Evolutionary conservation across 2,113 vertebrate species (phyloP).

Genomic region (Carlito syrichta): DNA sequence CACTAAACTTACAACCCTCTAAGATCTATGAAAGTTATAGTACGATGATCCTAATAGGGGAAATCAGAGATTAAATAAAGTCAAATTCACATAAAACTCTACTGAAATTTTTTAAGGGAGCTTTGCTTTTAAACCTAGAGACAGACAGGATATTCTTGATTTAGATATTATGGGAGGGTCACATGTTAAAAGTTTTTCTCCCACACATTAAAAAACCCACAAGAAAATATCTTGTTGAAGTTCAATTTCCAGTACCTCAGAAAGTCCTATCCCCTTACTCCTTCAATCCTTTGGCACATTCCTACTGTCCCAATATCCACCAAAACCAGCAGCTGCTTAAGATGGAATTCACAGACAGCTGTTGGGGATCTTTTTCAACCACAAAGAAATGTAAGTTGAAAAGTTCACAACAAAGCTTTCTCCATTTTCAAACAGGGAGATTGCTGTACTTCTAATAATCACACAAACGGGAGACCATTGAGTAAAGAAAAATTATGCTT

Average conservation of each 20-base stretch:
- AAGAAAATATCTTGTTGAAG: constrained; percentile 52
- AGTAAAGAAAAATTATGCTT: neutral
- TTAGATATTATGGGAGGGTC: constrained; percentile 48
- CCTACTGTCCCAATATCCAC: neutral
- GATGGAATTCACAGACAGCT: constrained; percentile 61
- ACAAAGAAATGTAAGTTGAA: constrained; percentile 63
- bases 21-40: neutral
- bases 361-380: constrained; percentile 56
- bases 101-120: neutral
- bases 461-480: neutral
- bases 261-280: constrained; percentile 30
- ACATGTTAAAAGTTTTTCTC: constrained; percentile 35
- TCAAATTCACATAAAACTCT: neutral
- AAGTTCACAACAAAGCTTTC: constrained; percentile 64
- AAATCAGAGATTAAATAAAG: constrained; percentile 26
- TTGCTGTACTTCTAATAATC: neutral
- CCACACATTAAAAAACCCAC: constrained; percentile 43
- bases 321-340: constrained; percentile 50
- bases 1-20: neutral
- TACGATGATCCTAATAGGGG: neutral
- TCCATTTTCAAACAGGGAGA: neutral
- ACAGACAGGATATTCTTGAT: constrained; percentile 55
- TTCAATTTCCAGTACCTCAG: constrained; percentile 43
- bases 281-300: constrained; percentile 26
- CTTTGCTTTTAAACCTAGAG: constrained; percentile 37